A percentile compares a stretch with the other conserved stretches of the same genome.
These are phyloP conservation scores for Drosophila subquinaria DNA, from an alignment of 2,888 invertebrate genomes.

Conservation along the genomic window DNA sequence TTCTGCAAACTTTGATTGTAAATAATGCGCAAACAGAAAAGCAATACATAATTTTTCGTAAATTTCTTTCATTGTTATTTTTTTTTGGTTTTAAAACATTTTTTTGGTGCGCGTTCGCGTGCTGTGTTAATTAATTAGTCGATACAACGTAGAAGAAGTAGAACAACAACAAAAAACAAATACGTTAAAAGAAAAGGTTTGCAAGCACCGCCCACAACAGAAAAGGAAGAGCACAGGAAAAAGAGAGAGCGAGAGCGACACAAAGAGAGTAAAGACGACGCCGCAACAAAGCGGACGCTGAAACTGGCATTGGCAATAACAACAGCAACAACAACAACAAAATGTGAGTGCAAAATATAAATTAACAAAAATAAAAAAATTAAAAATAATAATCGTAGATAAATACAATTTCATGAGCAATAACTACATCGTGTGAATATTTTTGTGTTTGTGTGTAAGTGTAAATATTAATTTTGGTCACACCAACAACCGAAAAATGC, in stretches of 20 bases:
- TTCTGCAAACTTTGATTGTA: slow-evolving; percentile 32
- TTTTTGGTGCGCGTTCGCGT: slow-evolving; percentile 54
- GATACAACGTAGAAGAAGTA: slow-evolving; percentile 35
- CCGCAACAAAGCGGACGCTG: slow-evolving; percentile 28
- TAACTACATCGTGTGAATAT: slow-evolving; percentile 45
- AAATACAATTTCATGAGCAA: slow-evolving; percentile 49
- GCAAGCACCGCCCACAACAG: slow-evolving; percentile 68
- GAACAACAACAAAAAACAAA: slow-evolving; percentile 36
- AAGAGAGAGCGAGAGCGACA: slow-evolving; percentile 10
- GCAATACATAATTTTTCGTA: slow-evolving; percentile 17
- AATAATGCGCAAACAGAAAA: slow-evolving; percentile 26
- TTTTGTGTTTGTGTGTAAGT: slow-evolving; percentile 19
- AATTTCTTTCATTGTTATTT: slow-evolving; percentile 1
- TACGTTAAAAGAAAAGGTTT: slow-evolving; percentile 42
- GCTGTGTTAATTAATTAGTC: slow-evolving; percentile 64
- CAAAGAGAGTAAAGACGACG: slow-evolving; percentile 23
- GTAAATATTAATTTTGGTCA: slow-evolving; percentile 34
- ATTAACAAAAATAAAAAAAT: slow-evolving; percentile 28
- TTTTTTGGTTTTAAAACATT: slow-evolving; percentile 21
- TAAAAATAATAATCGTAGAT: slow-evolving; percentile 36
- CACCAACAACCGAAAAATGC: slow-evolving; percentile 22
- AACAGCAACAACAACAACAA: slow-evolving; percentile 45
- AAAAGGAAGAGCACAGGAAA: slow-evolving; percentile 12
- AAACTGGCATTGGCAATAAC: slow-evolving; percentile 42
- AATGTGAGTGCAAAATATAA: slow-evolving; percentile 68